phyloP scores from a whole-genome alignment of 2,888 invertebrate species.

The Drosophila prostipennis region DNA sequence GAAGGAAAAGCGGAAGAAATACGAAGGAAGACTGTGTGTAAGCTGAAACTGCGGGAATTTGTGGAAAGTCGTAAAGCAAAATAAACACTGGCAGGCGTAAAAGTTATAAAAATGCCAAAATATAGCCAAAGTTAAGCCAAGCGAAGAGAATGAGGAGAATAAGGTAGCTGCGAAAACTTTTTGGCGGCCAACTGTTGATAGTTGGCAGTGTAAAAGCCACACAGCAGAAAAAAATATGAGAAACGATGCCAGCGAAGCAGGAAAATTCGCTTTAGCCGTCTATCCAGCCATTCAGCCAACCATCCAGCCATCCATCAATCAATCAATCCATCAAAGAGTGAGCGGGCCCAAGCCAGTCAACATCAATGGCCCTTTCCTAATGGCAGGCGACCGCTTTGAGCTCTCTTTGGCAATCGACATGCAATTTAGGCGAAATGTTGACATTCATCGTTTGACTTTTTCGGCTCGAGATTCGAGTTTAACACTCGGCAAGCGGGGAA shows the following conservation, averaged over 20 bases:
- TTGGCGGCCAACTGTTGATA: conserved; percentile 41
- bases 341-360: conserved; percentile 40
- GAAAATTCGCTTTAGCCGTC: conserved; percentile 34
- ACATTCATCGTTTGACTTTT: conserved; percentile 69
- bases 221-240: conserved; percentile 2
- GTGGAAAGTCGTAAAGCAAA: conserved; percentile 72
- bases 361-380: conserved; percentile 28
- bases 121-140: conserved; percentile 43
- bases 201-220: conserved; percentile 14
- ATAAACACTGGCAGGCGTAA: conserved; percentile 76
- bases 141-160: background rate
- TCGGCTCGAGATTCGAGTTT: conserved; percentile 35
- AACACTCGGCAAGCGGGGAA: conserved; percentile 27
- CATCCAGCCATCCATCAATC: conserved; percentile 50
- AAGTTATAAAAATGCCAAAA: conserved; percentile 71
- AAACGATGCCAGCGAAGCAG: conserved; percentile 37
- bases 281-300: conserved; percentile 30
- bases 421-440: conserved; percentile 77
- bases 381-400: conserved; percentile 26
- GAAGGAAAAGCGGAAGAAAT: background rate
- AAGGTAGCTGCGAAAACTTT: conserved; percentile 11
- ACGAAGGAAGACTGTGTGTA: conserved; percentile 6
- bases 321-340: conserved; percentile 54
- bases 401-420: conserved; percentile 46
- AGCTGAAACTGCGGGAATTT: conserved; percentile 53